Conservation (phyloP, 2,888 invertebrate species). For the Leucophenga montana region DNA sequence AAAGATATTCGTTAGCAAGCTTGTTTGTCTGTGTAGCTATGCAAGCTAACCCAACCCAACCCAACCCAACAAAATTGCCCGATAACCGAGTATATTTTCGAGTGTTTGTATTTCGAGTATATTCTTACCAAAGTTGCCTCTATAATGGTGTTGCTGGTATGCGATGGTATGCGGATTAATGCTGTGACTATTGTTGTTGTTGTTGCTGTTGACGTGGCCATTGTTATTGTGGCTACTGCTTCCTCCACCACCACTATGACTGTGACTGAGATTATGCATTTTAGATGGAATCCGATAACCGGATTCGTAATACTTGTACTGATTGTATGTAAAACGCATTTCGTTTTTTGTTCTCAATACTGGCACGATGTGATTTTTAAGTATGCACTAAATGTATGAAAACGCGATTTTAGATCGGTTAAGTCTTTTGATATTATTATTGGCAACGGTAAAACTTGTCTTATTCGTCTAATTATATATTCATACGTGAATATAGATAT, state of each 20-base stretch:
- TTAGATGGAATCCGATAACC: conserved; percentile 71
- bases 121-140: conserved; percentile 71
- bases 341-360: conserved; percentile 38
- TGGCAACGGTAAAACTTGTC: background rate
- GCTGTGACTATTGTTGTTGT: conserved; percentile 34
- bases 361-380: conserved; percentile 12
- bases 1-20: no score
- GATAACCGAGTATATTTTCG: background rate
- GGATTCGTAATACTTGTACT: conserved; percentile 71
- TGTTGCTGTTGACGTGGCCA: conserved; percentile 33
- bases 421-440: background rate
- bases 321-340: conserved; percentile 73
- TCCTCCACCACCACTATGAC: conserved; percentile 40
- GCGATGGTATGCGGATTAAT: conserved; percentile 48
- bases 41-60: background rate
- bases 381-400: background rate
- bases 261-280: conserved; percentile 64
- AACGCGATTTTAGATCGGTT: background rate
- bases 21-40: background rate
- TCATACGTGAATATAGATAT: no score
- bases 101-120: background rate
- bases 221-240: conserved; percentile 33
- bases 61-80: background rate
- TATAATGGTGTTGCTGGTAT: conserved; percentile 64
- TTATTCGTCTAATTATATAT: no score